Evolutionary conservation across 1,140 invertebrate genomes (phyloP).

Genomic region (Macrobrachium rosenbergii): DNA sequence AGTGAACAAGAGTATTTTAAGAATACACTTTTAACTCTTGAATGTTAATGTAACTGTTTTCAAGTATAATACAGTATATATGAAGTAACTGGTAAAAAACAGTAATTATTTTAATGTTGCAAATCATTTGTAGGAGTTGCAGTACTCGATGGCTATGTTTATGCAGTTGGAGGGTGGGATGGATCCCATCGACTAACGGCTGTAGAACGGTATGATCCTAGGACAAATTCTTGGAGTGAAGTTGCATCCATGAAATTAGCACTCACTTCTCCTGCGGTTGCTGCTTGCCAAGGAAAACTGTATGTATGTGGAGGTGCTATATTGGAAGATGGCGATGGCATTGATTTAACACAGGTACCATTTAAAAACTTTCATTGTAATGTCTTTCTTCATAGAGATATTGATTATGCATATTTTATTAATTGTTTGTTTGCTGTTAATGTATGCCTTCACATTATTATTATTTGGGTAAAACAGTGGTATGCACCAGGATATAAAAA

Average conservation of each 20-base stretch:
- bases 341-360: conserved; percentile 70
- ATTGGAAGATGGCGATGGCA: conserved; percentile 72
- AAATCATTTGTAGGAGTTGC: conserved; percentile 74
- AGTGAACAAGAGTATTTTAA: too few relatives aligned
- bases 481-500: too few relatives aligned
- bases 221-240: conserved; percentile 73
- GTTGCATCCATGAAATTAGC: conserved; percentile 77
- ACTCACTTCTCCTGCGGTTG: conserved; percentile 73
- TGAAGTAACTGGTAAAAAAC: not conserved
- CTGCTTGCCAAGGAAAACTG: conserved; percentile 71
- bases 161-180: conserved; percentile 86
- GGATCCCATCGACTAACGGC: conserved; percentile 84
- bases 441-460: too few relatives aligned
- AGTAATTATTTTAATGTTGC: not conserved
- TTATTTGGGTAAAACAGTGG: not conserved
- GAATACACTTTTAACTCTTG: too few relatives aligned
- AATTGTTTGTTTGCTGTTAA: too few relatives aligned
- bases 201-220: conserved; percentile 82
- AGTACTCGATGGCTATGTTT: conserved; percentile 78
- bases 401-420: too few relatives aligned
- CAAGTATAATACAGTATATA: not conserved
- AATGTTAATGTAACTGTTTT: too few relatives aligned
- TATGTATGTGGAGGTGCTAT: conserved; percentile 74
- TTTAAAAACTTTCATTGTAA: not conserved
- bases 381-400: too few relatives aligned